Evolutionary conservation across 1,140 invertebrate genomes (phyloP).

Genomic region (Chrysomallon squamiferum): DNA sequence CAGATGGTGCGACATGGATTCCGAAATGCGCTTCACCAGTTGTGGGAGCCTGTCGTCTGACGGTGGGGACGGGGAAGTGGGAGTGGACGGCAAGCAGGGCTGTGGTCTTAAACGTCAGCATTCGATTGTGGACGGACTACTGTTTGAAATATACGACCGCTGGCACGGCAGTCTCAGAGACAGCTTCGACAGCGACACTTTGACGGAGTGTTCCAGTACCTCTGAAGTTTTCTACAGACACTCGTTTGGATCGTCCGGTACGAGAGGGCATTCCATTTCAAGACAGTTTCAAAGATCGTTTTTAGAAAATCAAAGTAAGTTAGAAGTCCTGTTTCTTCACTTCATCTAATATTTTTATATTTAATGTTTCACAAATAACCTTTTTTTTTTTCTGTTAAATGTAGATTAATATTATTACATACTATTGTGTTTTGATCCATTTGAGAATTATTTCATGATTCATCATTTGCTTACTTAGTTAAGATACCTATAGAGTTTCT

Average conservation of each 20-base stretch:
- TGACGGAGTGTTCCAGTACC: slow-evolving; percentile 61
- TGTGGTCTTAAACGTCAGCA: slow-evolving; percentile 18
- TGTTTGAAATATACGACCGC: slow-evolving; percentile 63
- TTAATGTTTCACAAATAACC: too few species aligned
- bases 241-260: slow-evolving; percentile 27
- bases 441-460: too few species aligned
- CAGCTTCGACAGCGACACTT: slow-evolving; percentile 62
- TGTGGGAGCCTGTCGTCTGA: background rate
- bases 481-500: too few species aligned
- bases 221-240: slow-evolving; percentile 53
- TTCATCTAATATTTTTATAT: too few species aligned
- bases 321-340: background rate
- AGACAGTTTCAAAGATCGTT: slow-evolving; percentile 39
- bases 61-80: background rate
- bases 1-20: background rate
- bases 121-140: slow-evolving; percentile 61
- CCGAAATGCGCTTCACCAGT: background rate
- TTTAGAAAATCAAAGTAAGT: slow-evolving; percentile 52
- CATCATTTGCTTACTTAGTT: too few species aligned
- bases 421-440: too few species aligned
- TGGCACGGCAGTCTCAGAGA: slow-evolving; percentile 57
- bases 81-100: background rate
- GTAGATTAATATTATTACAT: too few species aligned
- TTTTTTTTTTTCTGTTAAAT: too few species aligned
- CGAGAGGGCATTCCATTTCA: slow-evolving; percentile 41